Conservation (phyloP, 2,113 vertebrate species). For the Oryzias javanicus region DNA sequence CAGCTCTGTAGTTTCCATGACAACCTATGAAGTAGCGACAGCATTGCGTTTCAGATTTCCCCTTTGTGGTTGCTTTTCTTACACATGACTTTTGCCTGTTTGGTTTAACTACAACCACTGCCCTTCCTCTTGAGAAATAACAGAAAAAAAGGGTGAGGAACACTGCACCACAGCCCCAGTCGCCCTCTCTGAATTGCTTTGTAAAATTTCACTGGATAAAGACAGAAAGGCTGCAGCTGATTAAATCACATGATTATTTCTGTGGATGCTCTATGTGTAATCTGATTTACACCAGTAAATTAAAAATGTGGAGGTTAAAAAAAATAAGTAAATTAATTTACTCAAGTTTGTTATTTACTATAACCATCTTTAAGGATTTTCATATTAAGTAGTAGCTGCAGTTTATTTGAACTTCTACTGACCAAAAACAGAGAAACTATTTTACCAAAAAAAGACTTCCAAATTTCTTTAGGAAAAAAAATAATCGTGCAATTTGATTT, state of each 20-base stretch:
- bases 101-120: constrained; percentile 22
- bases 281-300: constrained; percentile 4
- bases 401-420: too few species aligned
- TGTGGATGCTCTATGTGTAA: constrained; percentile 17
- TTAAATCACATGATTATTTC: constrained; percentile 39
- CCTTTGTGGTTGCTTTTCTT: constrained; percentile 20
- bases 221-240: constrained; percentile 12
- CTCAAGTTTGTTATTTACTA: too few species aligned
- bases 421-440: too few species aligned
- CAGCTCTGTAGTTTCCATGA: constrained; percentile 69
- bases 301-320: too few species aligned
- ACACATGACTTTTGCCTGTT: constrained; percentile 28
- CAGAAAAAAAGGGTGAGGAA: constrained; percentile 28
- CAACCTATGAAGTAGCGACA: constrained; percentile 51
- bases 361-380: too few species aligned
- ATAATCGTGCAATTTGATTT: too few species aligned
- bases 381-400: too few species aligned
- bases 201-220: constrained; percentile 24
- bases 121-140: constrained; percentile 30
- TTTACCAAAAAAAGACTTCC: too few species aligned
- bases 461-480: too few species aligned
- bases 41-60: constrained; percentile 51
- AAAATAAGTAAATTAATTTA: too few species aligned
- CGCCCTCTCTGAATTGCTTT: constrained; percentile 14
- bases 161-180: neutral